Evolutionary conservation across 2,888 invertebrate species (phyloP).

Genomic region (Cantharis lateralis): DNA sequence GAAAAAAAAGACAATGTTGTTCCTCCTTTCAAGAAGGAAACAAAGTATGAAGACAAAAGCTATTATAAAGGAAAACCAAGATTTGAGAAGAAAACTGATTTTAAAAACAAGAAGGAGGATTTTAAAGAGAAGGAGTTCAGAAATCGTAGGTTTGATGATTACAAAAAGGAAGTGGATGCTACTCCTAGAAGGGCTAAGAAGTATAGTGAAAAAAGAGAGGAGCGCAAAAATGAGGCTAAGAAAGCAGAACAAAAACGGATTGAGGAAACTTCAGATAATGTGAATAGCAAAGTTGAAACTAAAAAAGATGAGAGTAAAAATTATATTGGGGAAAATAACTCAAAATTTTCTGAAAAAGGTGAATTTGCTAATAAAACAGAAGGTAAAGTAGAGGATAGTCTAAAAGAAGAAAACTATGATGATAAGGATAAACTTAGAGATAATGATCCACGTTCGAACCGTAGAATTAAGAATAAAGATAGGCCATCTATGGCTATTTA

Average conservation of each 20-base stretch:
- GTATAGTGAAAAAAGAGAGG: constrained; percentile 55
- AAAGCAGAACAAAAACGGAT: constrained; percentile 46
- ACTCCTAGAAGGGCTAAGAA: constrained; percentile 50
- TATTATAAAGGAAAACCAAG: constrained; percentile 40
- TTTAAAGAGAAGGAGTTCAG: constrained; percentile 41
- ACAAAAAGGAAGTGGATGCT: constrained; percentile 36
- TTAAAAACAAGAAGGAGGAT: constrained; percentile 37
- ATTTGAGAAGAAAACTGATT: constrained; percentile 32
- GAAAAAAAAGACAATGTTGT: constrained; percentile 34
- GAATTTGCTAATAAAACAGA: not conserved
- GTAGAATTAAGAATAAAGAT: constrained; percentile 70
- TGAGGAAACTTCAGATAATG: constrained; percentile 23
- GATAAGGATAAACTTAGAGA: constrained; percentile 47
- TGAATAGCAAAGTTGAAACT: constrained; percentile 10
- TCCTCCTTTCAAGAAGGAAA: constrained; percentile 43
- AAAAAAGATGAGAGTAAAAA: not conserved
- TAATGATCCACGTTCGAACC: constrained; percentile 58
- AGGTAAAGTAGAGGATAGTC: not conserved
- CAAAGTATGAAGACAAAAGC: constrained; percentile 48
- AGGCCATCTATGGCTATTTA: constrained; percentile 89
- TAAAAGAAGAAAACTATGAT: not conserved
- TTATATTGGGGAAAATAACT: not conserved
- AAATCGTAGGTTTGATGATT: constrained; percentile 41
- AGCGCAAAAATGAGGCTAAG: constrained; percentile 51
- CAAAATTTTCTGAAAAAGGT: not conserved